Evolutionary conservation across 2,797 vertebrate genomes (phyloP), one percentile per base, ranked within the genome.

Genomic region (Cynopterus sphinx): DNA sequence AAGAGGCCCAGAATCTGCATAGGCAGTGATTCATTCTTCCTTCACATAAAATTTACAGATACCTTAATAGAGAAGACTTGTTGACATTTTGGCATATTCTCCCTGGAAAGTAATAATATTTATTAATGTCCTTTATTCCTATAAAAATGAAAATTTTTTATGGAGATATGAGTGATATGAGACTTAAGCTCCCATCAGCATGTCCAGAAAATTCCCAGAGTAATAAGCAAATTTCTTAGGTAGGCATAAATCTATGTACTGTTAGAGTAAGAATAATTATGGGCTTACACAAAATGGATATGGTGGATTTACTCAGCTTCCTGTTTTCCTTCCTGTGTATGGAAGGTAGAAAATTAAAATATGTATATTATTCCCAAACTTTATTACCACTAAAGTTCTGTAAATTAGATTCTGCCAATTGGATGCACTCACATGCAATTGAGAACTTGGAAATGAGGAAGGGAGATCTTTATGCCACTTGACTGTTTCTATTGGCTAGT

Each of bases 111-210:
- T 59, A 87, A 79, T 92, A 55, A 70, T 84, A 93, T 87, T 51
- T 93, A 65, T 91, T 83, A 78, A 63, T 93, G 39, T 36, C 55
- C 63, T 79, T 94, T 83, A 78, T 90, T 83, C 65, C 53, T 74
- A 59, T 46, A 90, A 95, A 90, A 67, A 61, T 91, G 63, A 93
- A 91, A 83, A 51, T 65, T 86, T 86, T 71, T 94, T 83, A 91
- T 91, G 55, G 43, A 78, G n/a, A 19, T 70, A n/a, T 9, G 6
- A 46, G n/a, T 68, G 71, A 88, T 83, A 74, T 78, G 79, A 97
- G 68, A 92, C 24, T 51, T 59, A 70, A 89, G 17, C 79, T 93
- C 41, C 79, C 59, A 75, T 87, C 79, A 91, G 33, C 17, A 75
- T 87, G 21, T 53, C 53, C 59, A 71, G 63, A 96, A 87, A 91